These are phyloP conservation scores for Ooceraea biroi DNA, from an alignment of 1,140 invertebrate species.

Conservation along the genomic window DNA sequence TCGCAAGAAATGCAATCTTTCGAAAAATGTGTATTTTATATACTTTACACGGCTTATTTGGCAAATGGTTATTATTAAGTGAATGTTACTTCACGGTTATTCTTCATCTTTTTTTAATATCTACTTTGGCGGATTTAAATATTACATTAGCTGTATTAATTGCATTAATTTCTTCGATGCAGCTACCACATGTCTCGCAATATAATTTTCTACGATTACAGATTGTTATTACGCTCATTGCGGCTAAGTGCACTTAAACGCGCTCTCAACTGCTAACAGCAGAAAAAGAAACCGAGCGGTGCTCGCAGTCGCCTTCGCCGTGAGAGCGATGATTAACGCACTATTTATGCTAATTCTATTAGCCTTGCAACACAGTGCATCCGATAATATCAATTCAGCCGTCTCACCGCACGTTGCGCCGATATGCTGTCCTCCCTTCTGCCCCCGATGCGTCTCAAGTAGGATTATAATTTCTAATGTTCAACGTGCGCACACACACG, in stretches of 20 bases:
- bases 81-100: too few species aligned
- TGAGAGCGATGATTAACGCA: conserved; percentile 21
- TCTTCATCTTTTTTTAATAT: too few species aligned
- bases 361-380: conserved; percentile 62
- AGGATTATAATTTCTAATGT: conserved; percentile 66
- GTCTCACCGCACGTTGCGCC: conserved; percentile 19
- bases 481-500: not conserved
- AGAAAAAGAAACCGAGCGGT: not conserved
- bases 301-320: conserved; percentile 11
- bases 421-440: conserved; percentile 20
- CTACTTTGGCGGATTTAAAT: too few species aligned
- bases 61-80: too few species aligned
- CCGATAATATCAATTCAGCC: conserved; percentile 40
- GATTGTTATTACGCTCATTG: not conserved
- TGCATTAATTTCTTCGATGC: too few species aligned
- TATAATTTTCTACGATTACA: not conserved
- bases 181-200: too few species aligned
- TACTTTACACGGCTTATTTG: too few species aligned
- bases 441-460: not conserved
- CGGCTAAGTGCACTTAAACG: not conserved
- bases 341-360: conserved; percentile 70
- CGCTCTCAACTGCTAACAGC: not conserved
- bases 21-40: too few species aligned
- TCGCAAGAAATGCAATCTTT: too few species aligned
- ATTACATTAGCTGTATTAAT: too few species aligned